Percentiles rank a stretch among this genome's conserved stretches.
Conservation (phyloP, 2,113 vertebrate species). For the Anguilla japonica region DNA sequence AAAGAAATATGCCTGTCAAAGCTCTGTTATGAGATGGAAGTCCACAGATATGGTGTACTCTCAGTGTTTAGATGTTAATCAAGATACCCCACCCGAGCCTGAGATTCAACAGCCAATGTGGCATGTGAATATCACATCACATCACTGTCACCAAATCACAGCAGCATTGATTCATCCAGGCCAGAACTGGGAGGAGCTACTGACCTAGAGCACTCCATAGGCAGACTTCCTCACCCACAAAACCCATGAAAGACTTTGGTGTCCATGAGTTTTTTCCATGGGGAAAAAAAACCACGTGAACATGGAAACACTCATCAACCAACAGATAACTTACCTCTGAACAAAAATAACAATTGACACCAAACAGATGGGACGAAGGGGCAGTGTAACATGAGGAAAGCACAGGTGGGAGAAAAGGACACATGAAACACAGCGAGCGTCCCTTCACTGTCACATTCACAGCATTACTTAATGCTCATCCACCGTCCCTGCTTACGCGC, state of each 20-base stretch:
- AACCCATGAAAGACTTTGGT: background rate
- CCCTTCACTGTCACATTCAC: background rate
- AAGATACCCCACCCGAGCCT: background rate
- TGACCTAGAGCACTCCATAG: background rate
- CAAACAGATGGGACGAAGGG: background rate
- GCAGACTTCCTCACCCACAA: background rate
- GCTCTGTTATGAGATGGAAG: too few species aligned
- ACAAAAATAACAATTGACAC: background rate
- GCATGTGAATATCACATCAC: background rate
- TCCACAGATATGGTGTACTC: background rate
- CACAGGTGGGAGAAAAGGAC: background rate
- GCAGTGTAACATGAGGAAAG: background rate
- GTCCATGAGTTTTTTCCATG: background rate
- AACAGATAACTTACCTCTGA: background rate
- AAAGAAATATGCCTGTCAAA: too few species aligned
- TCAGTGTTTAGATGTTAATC: background rate
- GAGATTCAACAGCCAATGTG: background rate
- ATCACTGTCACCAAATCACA: background rate
- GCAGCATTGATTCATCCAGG: background rate
- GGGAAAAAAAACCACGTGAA: background rate
- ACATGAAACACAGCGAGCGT: background rate
- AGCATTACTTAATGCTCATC: background rate
- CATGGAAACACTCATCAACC: background rate
- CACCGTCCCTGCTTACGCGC: background rate
- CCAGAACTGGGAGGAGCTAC: background rate